Base-by-base conservation (phyloP, 2,113 vertebrate genomes). In the Daboia siamensis region DNA sequence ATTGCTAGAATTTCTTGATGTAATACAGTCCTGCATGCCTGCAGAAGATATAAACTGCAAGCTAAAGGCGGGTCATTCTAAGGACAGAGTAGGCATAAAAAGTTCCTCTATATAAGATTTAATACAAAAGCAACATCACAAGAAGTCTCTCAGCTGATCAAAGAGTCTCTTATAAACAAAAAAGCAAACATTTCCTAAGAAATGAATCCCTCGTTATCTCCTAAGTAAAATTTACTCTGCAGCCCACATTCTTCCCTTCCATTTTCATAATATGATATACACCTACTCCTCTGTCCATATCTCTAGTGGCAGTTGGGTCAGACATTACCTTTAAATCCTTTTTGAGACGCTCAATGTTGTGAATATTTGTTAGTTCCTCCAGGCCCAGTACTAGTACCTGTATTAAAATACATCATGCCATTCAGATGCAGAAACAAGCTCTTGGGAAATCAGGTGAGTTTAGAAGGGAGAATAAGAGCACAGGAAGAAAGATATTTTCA, bases 311-410 rank as follows among this genome's bases (percentile, higher is more conserved):
- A n/a, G 2, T 48, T 59, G 0, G 5, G 24, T n/a, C 29, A 85
- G 33, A 24, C 1, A 15, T 97, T 93, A 98, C 97, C 95, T 96
- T 96, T 89, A 99, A 90, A 84, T 99, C 99, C 94, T 98, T 98
- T 97, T 99, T 99, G 59, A 99, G 95, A 86, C 98, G 98, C 96
- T 99, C 99, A 20, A 99, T 96, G 0, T 99, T 99, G 64, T 98
- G 98, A 86, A 97, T 94, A 29, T 97, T 98, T 2, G 95, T 95
- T 94, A 99, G 93, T 94, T 99, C 99, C 23, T 99, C 98, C 92
- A 98, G 97, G 24, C 99, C 99, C 94, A 99, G 95, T 57, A 99
- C 96, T 91, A 99, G 97, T 94, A 98, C 97, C 97, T 98, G 86
- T 24, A 95, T 57, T 17, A 12, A 95, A 51, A 92, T 90, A 2